Evolutionary conservation across 2,797 vertebrate genomes (phyloP).

Genomic region (Hafferia zeledoni): DNA sequence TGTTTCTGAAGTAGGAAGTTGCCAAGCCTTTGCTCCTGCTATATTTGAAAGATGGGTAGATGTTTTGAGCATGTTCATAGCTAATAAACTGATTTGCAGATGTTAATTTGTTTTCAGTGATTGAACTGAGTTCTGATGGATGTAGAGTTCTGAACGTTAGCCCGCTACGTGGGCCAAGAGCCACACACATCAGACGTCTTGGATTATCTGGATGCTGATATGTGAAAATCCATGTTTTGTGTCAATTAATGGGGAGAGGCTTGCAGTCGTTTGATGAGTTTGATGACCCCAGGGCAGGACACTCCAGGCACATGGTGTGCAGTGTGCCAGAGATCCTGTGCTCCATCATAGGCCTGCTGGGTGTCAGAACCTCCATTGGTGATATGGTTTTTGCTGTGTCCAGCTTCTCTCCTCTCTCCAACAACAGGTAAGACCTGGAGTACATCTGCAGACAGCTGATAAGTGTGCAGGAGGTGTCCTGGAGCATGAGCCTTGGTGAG

Average conservation of each 20-base stretch:
- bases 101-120: neutral
- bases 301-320: fast-evolving
- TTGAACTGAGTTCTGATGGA: neutral
- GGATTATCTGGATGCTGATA: neutral
- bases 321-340: neutral
- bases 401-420: neutral
- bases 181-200: neutral
- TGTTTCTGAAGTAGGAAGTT: conserved; percentile 17
- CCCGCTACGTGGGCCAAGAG: neutral
- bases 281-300: neutral
- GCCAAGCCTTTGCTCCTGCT: neutral
- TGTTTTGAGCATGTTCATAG: neutral
- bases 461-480: conserved; percentile 34
- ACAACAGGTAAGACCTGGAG: neutral
- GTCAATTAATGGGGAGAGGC: neutral
- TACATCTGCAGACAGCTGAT: conserved; percentile 31
- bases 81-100: neutral
- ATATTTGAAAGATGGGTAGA: neutral
- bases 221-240: neutral
- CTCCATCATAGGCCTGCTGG: neutral
- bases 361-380: fast-evolving
- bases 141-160: neutral
- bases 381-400: neutral
- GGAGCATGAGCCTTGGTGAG: neutral
- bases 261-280: neutral